Percentiles rank a stretch among this genome's conserved stretches.
Evolutionary conservation across 1,140 invertebrate genomes (phyloP).

Genomic region (Zaprionus vittiger): DNA sequence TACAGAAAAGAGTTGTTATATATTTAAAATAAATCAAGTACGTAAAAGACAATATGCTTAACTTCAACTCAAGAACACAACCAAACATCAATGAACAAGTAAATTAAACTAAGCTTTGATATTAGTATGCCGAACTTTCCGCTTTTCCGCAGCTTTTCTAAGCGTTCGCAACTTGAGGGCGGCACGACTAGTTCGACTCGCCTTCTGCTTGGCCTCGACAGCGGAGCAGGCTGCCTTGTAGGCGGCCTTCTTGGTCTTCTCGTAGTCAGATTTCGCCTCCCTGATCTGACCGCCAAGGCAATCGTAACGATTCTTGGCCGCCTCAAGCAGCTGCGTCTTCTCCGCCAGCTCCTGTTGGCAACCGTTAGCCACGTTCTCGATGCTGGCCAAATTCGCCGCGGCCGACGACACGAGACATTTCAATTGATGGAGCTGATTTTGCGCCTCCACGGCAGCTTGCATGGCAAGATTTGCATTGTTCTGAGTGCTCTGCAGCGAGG

Average conservation of each 20-base stretch:
- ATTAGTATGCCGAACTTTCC: not conserved
- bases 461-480: constrained; percentile 86
- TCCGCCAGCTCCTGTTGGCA: constrained; percentile 87
- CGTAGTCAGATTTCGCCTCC: constrained; percentile 86
- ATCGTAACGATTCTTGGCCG: constrained; percentile 87
- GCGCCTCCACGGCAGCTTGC: constrained; percentile 86
- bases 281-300: constrained; percentile 86
- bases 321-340: constrained; percentile 87
- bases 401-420: constrained; percentile 85
- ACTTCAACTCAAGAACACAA: not conserved
- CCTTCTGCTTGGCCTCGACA: constrained; percentile 86
- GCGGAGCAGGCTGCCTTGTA: constrained; percentile 87
- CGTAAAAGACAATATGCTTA: not conserved
- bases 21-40: constrained; percentile 1
- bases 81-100: not conserved
- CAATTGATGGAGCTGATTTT: constrained; percentile 84
- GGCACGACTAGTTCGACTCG: constrained; percentile 33
- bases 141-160: not conserved
- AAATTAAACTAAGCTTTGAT: constrained; percentile 14
- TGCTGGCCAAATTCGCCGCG: constrained; percentile 86
- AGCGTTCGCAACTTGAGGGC: not conserved
- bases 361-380: constrained; percentile 86
- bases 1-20: too few relatives aligned
- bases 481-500: constrained; percentile 86
- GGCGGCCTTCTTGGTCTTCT: constrained; percentile 87